phyloP scores from a whole-genome alignment of 2,113 vertebrate genomes.

The Pygoscelis adeliae region DNA sequence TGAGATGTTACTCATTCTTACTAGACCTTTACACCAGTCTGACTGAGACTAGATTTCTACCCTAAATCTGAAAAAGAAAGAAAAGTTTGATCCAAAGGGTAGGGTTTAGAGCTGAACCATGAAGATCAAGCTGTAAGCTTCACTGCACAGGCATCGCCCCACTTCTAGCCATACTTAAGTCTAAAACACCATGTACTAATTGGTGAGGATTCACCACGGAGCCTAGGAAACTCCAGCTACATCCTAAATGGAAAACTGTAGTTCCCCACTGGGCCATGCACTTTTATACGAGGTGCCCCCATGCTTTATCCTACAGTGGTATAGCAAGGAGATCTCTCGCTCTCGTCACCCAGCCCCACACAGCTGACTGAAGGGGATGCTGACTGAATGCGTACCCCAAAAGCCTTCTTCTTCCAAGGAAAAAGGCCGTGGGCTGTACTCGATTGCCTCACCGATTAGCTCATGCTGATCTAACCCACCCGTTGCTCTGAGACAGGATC shows the following conservation, averaged over 20 bases:
- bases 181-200: not conserved
- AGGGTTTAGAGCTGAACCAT: not conserved
- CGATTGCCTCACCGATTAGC: not conserved
- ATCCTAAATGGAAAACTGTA: not conserved
- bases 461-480: slow-evolving; percentile 11
- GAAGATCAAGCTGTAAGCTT: not conserved
- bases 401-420: not conserved
- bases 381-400: not conserved
- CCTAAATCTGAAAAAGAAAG: not conserved
- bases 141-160: not conserved
- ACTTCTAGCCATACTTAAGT: not conserved
- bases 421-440: not conserved
- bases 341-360: not conserved
- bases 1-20: not conserved
- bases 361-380: not conserved
- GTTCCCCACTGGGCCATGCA: not conserved
- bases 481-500: not conserved
- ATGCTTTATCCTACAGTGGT: not conserved
- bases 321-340: not conserved
- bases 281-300: not conserved
- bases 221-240: not conserved
- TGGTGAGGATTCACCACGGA: not conserved
- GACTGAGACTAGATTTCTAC: not conserved
- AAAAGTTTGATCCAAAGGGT: not conserved
- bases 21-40: not conserved